These are phyloP conservation scores for Phorcus lineatus DNA, from an alignment of 2,888 invertebrate species.

Conservation along the genomic window DNA sequence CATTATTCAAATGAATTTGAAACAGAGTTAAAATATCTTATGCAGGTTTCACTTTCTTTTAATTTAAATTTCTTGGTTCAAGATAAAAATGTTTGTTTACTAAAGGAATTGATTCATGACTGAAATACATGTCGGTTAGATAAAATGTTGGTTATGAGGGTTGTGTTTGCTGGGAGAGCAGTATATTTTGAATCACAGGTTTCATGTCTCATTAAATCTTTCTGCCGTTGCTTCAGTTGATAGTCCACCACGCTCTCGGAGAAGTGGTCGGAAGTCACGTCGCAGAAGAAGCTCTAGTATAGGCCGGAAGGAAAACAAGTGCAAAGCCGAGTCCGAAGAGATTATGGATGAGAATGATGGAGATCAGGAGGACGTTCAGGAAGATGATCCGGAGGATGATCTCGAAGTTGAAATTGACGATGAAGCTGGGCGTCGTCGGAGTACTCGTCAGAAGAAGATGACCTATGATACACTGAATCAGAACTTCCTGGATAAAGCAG, in stretches of 20 bases:
- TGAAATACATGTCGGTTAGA: no score
- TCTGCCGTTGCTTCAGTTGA: neutral
- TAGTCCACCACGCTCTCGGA: neutral
- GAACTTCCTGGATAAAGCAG: conserved; percentile 47
- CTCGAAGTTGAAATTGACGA: neutral
- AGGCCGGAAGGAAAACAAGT: neutral
- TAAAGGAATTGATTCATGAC: no score
- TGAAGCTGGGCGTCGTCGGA: conserved; percentile 53
- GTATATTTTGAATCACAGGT: no score
- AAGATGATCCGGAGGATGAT: conserved; percentile 38
- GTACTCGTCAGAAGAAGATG: conserved; percentile 58
- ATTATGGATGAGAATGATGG: conserved; percentile 29
- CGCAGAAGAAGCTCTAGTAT: neutral
- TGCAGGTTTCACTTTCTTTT: no score
- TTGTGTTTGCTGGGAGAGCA: no score
- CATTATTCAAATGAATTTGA: no score
- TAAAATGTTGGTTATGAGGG: no score
- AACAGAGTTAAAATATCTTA: no score
- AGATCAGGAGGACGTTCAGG: conserved; percentile 12
- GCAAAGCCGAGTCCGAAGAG: neutral
- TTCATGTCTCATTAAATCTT: neutral
- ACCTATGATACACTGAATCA: conserved; percentile 67
- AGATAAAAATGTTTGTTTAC: no score
- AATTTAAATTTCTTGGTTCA: no score
- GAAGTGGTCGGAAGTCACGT: neutral